Percentiles rank a stretch among this genome's conserved stretches.
These are phyloP conservation scores for Gymnosoma rotundatum DNA, from an alignment of 2,888 invertebrate species.

Conservation along the genomic window DNA sequence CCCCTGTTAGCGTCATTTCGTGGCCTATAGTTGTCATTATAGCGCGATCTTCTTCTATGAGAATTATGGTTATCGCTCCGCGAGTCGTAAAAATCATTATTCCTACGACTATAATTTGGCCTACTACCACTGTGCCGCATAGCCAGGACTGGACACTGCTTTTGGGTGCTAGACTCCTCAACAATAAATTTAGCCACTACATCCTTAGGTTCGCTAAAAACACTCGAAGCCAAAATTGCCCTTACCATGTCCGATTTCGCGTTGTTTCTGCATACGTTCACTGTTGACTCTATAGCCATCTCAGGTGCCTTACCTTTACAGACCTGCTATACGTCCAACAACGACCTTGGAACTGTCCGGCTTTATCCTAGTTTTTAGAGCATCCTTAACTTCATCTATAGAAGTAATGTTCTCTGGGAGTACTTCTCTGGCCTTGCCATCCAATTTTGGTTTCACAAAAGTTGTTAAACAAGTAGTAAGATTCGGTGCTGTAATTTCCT, in stretches of 20 bases:
- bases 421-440: background rate
- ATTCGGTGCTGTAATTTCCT: too few species aligned
- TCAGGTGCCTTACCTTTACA: too few species aligned
- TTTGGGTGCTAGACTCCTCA: background rate
- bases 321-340: too few species aligned
- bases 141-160: background rate
- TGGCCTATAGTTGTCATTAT: slow-evolving; percentile 2
- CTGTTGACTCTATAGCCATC: too few species aligned
- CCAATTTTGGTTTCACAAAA: too few species aligned
- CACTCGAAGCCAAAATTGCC: background rate
- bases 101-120: background rate
- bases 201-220: slow-evolving; percentile 3
- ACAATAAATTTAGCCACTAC: slow-evolving; percentile 3
- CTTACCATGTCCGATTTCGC: slow-evolving; percentile 8
- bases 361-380: too few species aligned
- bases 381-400: too few species aligned
- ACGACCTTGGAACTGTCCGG: too few species aligned
- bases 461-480: too few species aligned
- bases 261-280: background rate
- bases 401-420: too few species aligned
- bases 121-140: background rate
- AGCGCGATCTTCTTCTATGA: background rate
- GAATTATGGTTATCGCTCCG: background rate
- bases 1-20: background rate
- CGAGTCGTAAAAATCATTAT: background rate